Conservation (phyloP, 2,888 invertebrate genomes). For the Sthenelais limicola region DNA sequence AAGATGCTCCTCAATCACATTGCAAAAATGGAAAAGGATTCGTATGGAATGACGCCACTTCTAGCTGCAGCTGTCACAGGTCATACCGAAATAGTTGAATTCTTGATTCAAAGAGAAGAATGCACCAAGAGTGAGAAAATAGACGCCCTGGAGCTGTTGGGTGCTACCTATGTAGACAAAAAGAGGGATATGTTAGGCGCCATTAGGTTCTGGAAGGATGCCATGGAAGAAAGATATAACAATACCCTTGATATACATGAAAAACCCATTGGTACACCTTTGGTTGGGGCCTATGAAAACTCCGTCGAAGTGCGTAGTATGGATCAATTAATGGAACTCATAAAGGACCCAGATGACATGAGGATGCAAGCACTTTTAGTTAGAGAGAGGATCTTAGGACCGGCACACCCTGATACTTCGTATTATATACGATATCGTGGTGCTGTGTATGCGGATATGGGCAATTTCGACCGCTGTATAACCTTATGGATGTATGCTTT, state of each 20-base stretch:
- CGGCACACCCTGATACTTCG: slow-evolving; percentile 96
- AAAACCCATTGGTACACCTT: slow-evolving; percentile 80
- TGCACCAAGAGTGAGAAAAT: slow-evolving; percentile 81
- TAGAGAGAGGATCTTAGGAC: slow-evolving; percentile 89
- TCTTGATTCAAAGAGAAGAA: slow-evolving; percentile 79
- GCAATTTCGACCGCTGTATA: slow-evolving; percentile 90
- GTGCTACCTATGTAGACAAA: slow-evolving; percentile 97
- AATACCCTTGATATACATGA: slow-evolving; percentile 74
- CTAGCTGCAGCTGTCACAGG: slow-evolving; percentile 92
- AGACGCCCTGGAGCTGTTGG: slow-evolving; percentile 91
- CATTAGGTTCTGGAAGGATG: slow-evolving; percentile 89
- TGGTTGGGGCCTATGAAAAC: slow-evolving; percentile 89
- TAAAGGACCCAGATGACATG: slow-evolving; percentile 96
- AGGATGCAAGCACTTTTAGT: slow-evolving; percentile 91
- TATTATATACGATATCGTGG: slow-evolving; percentile 96
- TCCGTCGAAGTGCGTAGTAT: slow-evolving; percentile 86
- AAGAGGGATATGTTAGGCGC: slow-evolving; percentile 91
- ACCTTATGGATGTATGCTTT: slow-evolving; percentile 97
- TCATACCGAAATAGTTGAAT: slow-evolving; percentile 93
- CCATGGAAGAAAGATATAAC: slow-evolving; percentile 81
- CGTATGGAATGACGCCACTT: slow-evolving; percentile 96
- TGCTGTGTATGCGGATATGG: slow-evolving; percentile 91
- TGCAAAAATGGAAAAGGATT: slow-evolving; percentile 94
- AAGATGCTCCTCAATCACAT: slow-evolving; percentile 89
- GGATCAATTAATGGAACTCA: slow-evolving; percentile 86